phyloP scores from a whole-genome alignment of 2,888 invertebrate species.

The Acronicta aceris region DNA sequence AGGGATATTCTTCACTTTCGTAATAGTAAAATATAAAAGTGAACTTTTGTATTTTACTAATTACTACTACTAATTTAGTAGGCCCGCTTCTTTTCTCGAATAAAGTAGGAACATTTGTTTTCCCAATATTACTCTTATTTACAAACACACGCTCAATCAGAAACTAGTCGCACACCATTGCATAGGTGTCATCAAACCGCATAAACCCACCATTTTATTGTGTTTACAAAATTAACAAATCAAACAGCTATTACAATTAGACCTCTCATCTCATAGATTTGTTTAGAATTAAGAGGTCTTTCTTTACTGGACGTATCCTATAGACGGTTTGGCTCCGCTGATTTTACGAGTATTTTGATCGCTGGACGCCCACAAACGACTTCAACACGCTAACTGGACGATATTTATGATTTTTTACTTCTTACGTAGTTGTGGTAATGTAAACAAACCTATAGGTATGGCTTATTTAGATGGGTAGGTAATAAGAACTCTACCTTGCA shows the following conservation, averaged over 20 bases:
- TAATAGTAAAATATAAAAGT: no score
- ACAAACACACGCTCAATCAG: conserved; percentile 18
- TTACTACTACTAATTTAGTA: no score
- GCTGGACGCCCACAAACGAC: conserved; percentile 38
- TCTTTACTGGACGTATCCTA: conserved; percentile 28
- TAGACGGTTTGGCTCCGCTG: conserved; percentile 56
- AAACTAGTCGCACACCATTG: conserved; percentile 8
- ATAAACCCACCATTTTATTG: conserved; percentile 46
- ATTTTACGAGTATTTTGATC: conserved; percentile 48
- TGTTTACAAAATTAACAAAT: conserved; percentile 48
- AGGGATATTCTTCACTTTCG: no score
- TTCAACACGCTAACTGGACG: conserved; percentile 14
- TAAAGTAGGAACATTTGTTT: neutral
- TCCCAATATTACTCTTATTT: conserved; percentile 3
- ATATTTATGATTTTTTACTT: conserved; percentile 25
- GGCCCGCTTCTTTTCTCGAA: no score
- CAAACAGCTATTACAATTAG: conserved; percentile 16
- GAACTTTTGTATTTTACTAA: no score
- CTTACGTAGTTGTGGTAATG: conserved; percentile 12
- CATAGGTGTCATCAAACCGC: conserved; percentile 10
- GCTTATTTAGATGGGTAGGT: neutral
- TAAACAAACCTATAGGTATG: conserved; percentile 18
- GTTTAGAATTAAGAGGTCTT: conserved; percentile 19
- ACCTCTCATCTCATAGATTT: neutral
- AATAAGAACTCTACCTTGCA: no score